phyloP scores from a whole-genome alignment of 1,140 invertebrate species.

The Aphaenogaster floridana region DNA sequence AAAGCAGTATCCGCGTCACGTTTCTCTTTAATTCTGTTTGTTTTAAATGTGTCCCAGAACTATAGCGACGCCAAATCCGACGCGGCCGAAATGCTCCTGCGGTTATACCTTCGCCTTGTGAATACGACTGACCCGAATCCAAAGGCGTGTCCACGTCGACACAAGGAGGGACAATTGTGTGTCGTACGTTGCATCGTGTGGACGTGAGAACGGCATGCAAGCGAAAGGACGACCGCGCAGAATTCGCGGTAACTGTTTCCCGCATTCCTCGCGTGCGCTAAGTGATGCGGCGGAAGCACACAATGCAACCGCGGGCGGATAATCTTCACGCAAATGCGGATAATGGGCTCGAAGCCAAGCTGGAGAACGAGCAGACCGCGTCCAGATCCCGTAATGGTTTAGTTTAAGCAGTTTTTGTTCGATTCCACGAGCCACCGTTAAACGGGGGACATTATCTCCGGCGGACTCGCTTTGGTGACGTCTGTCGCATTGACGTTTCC shows the following conservation, averaged over 20 bases:
- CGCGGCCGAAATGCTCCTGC: constrained; percentile 3
- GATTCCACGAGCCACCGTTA: not conserved
- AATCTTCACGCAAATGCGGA: constrained; percentile 58
- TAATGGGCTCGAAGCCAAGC: constrained; percentile 56
- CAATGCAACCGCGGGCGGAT: constrained; percentile 49
- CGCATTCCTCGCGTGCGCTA: constrained; percentile 62
- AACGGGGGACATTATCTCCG: not conserved
- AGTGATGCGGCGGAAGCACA: constrained; percentile 55
- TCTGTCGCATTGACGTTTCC: constrained; percentile 37
- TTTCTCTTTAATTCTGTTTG: constrained; percentile 67
- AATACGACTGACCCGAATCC: constrained; percentile 39
- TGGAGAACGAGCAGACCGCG: constrained; percentile 10
- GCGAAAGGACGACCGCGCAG: constrained; percentile 41
- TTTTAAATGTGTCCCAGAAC: constrained; percentile 42
- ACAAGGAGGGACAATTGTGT: constrained; percentile 39
- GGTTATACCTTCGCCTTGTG: not conserved
- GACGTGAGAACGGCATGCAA: constrained; percentile 11
- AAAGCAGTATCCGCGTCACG: constrained; percentile 37
- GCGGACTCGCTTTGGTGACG: not conserved
- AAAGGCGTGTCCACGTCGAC: constrained; percentile 26
- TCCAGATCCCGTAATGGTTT: constrained; percentile 5
- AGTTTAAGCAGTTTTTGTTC: constrained; percentile 39
- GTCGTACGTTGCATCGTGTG: constrained; percentile 18
- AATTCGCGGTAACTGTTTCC: constrained; percentile 59
- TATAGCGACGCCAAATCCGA: not conserved